Conservation (phyloP, 2,797 vertebrate species). For the Novumbra hubbsi region DNA sequence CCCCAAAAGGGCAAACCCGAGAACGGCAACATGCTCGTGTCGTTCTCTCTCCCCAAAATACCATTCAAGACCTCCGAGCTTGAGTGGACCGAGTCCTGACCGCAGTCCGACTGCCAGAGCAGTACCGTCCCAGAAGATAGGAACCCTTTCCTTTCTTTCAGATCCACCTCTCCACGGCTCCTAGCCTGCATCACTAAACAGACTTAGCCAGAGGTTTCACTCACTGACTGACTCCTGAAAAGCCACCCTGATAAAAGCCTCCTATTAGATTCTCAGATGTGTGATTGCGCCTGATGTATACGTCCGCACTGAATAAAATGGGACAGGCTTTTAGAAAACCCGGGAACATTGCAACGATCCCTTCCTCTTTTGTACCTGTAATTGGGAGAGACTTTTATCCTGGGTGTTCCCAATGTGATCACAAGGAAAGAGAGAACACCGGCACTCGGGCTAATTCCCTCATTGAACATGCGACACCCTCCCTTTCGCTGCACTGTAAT, state of each 20-base stretch:
- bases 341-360: conserved; percentile 63
- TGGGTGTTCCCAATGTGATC: conserved; percentile 78
- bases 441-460: conserved; percentile 72
- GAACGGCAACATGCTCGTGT: conserved; percentile 40
- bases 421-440: conserved; percentile 70
- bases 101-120: conserved; percentile 53
- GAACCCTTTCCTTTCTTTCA: conserved; percentile 8
- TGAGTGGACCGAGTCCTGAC: conserved; percentile 58
- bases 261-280: conserved; percentile 79
- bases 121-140: conserved; percentile 56
- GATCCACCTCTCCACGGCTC: conserved; percentile 19
- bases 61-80: conserved; percentile 70
- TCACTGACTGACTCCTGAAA: conserved; percentile 62
- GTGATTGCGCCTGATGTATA: conserved; percentile 68
- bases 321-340: conserved; percentile 64
- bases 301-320: conserved; percentile 64
- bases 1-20: conserved; percentile 61
- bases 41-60: conserved; percentile 48
- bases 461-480: conserved; percentile 42
- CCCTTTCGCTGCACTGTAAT: conserved; percentile 57
- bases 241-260: conserved; percentile 75
- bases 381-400: conserved; percentile 79
- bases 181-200: conserved; percentile 65
- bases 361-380: conserved; percentile 69
- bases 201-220: conserved; percentile 69